Base-by-base conservation (phyloP, 2,888 invertebrate genomes). In the Glaucopsyche alexis region DNA sequence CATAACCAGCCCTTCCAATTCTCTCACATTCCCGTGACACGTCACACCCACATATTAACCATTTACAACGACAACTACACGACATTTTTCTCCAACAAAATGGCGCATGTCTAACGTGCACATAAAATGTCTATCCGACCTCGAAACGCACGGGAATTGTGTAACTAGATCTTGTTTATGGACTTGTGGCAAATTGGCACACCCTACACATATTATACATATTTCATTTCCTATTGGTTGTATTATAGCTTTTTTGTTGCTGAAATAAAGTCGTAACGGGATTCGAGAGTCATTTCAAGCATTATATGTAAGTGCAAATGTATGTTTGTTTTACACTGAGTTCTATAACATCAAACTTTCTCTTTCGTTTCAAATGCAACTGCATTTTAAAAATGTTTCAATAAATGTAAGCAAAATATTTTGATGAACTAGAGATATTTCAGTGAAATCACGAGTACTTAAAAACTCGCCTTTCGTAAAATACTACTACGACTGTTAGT, bases 31-130 rank as follows among this genome's bases (percentile, higher is more conserved):
- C 29, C 29, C 19, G 45, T 9, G 66, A 2, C 66, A 67, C 13
- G 67, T 67, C 45, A 16, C 67, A 67, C 16, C 67, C 42, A 67
- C 67, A 67, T 67, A 67, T 67, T 67, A 67, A 67, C 67, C 45
- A 67, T 67, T 67, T 67, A 67, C 67, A 42, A 66, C 66, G 66
- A 16, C 16, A 11, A 66, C 42, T 45, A 45, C 42, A 19, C 42
- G 67, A 67, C 19, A 67, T 67, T 67, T 67, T 67, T 67, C 67
- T 45, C 45, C 38, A 45, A 45, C 45, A 45, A 67, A 67, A 67
- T 42, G 45, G 42, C 67, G 11, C 45, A 19, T 45, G 45, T 67
- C 42, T 67, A 45, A 67, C 67, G 60, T 29, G 45, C 16, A 45
- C 42, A 67, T 67, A 67, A 66, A 40, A 42, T 16, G 67, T 67